These are phyloP conservation scores for Hypocryptadius cinnamomeus DNA, from an alignment of 2,113 vertebrate genomes.

Conservation along the genomic window DNA sequence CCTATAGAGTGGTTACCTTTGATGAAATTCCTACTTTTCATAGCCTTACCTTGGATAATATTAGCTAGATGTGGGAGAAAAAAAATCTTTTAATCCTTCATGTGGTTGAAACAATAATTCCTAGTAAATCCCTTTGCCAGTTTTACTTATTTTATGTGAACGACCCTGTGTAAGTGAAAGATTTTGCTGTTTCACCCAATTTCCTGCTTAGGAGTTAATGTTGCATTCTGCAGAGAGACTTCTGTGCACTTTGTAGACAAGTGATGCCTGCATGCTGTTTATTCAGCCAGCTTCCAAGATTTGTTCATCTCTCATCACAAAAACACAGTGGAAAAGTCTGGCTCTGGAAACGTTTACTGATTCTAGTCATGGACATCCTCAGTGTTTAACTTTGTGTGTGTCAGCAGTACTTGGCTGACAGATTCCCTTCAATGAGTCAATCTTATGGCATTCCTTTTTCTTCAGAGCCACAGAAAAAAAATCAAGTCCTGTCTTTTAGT, in stretches of 20 bases:
- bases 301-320: neutral
- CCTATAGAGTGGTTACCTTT: neutral
- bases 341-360: neutral
- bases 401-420: neutral
- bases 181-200: neutral
- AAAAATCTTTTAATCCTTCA: neutral
- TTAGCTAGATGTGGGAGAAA: neutral
- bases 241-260: neutral
- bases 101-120: neutral
- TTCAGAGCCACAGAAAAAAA: neutral
- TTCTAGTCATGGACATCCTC: neutral
- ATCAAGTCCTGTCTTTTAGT: neutral
- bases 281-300: neutral
- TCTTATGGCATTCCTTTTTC: neutral
- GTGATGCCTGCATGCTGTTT: neutral
- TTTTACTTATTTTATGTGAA: neutral
- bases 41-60: neutral
- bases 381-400: neutral
- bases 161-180: neutral
- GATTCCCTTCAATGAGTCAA: neutral
- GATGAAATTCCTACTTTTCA: neutral
- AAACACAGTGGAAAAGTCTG: neutral
- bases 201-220: neutral
- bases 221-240: neutral
- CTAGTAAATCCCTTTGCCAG: neutral